Conservation (phyloP, 35 echinoderm and acorn worm species). For the Ophiothrix spiculata region DNA sequence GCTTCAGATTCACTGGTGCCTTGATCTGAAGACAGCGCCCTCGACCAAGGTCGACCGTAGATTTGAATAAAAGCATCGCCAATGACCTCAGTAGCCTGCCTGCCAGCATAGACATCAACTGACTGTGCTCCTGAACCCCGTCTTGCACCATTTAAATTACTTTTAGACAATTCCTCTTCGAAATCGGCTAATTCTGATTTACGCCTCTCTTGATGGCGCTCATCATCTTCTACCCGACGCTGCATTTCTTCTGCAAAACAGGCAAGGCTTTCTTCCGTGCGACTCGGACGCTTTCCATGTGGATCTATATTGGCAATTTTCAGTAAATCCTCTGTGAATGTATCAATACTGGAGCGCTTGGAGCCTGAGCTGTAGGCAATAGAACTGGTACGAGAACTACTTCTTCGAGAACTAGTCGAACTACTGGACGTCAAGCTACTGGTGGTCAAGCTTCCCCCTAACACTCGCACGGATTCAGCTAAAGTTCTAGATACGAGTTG, state of each 20-base stretch:
- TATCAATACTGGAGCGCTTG: slow-evolving; percentile 66
- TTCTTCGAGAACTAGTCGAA: neutral
- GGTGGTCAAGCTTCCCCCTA: slow-evolving; percentile 23
- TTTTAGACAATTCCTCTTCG: slow-evolving; percentile 50
- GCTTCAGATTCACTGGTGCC: neutral
- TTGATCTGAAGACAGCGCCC: slow-evolving; percentile 8
- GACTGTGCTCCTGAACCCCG: neutral
- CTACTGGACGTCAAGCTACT: no score
- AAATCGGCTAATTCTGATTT: slow-evolving; percentile 78
- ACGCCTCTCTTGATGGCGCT: slow-evolving; percentile 32
- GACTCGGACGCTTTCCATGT: slow-evolving; percentile 60
- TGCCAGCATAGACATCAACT: slow-evolving; percentile 23
- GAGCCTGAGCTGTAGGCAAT: neutral
- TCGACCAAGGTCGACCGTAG: slow-evolving; percentile 32
- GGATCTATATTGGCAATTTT: slow-evolving; percentile 82
- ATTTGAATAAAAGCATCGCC: slow-evolving; percentile 53
- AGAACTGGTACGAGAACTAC: slow-evolving; percentile 31
- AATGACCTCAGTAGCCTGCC: slow-evolving; percentile 32
- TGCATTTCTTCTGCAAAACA: slow-evolving; percentile 50
- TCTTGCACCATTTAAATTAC: slow-evolving; percentile 19
- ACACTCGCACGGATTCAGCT: slow-evolving; percentile 19
- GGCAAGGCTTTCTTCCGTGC: slow-evolving; percentile 73
- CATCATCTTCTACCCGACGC: slow-evolving; percentile 47
- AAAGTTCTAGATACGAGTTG: slow-evolving; percentile 19
- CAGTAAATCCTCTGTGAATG: slow-evolving; percentile 83